Conservation (phyloP, 2,797 vertebrate species). For the Rhynchonycteris naso region DNA sequence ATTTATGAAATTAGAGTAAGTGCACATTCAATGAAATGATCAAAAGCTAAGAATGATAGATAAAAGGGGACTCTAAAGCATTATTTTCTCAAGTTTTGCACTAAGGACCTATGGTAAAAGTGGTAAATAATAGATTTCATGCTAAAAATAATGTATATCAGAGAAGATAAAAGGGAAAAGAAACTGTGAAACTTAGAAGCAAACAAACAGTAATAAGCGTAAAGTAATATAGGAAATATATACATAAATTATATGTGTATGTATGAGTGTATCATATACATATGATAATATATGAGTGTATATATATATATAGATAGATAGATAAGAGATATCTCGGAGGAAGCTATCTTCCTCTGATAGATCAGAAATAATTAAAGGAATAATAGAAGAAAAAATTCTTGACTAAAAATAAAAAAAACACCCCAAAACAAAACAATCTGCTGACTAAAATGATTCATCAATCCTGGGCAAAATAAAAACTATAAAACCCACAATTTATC, state of each 20-base stretch:
- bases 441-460: not conserved
- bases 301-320: not conserved
- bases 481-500: not conserved
- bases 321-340: not conserved
- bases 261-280: not conserved
- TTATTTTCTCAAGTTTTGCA: conserved; percentile 17
- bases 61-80: not conserved
- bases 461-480: not conserved
- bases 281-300: not conserved
- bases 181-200: not conserved
- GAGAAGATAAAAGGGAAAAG: not conserved
- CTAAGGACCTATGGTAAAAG: not conserved
- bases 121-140: not conserved
- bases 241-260: not conserved
- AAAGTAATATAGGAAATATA: not conserved
- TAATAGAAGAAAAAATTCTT: not conserved
- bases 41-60: not conserved
- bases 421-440: not conserved
- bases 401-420: not conserved
- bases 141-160: not conserved
- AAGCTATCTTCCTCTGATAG: not conserved
- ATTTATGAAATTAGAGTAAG: not conserved
- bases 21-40: not conserved
- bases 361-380: not conserved
- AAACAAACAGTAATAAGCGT: not conserved